Percentiles rank a stretch among this genome's conserved stretches.
Evolutionary conservation across 2,797 vertebrate species (phyloP).

Genomic region (Phylloscopus collybita): DNA sequence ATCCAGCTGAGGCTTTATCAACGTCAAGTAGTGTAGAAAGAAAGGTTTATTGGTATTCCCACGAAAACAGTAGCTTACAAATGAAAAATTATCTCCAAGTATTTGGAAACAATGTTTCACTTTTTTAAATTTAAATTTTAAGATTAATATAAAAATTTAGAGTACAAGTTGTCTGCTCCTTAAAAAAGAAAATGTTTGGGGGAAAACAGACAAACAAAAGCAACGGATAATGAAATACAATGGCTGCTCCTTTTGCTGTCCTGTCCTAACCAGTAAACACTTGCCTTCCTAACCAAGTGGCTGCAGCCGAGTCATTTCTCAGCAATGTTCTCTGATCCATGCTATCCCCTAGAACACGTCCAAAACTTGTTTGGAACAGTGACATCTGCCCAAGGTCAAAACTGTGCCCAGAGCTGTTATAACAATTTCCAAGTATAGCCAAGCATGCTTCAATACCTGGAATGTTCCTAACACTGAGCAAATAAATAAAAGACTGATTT

Average conservation of each 20-base stretch:
- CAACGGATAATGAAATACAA: background rate
- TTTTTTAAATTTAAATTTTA: background rate
- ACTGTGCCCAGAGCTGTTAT: background rate
- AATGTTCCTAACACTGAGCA: background rate
- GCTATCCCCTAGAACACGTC: background rate
- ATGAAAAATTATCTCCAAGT: background rate
- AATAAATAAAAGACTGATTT: slow-evolving; percentile 1
- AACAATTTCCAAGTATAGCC: background rate
- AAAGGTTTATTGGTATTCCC: background rate
- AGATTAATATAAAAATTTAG: background rate
- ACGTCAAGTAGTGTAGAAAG: background rate
- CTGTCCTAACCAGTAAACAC: background rate
- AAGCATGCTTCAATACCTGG: background rate
- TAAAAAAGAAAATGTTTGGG: background rate
- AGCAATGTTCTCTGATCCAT: background rate
- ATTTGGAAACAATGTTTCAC: background rate
- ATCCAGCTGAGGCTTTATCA: background rate
- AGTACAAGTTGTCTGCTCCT: background rate
- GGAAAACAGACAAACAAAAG: background rate
- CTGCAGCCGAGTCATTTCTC: background rate
- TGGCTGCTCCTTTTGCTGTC: background rate
- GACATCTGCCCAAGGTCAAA: background rate
- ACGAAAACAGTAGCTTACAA: background rate
- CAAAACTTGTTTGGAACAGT: background rate
- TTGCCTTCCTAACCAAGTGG: background rate